Evolutionary conservation across 1,140 invertebrate genomes (phyloP).

Genomic region (Anadara kagoshimensis): DNA sequence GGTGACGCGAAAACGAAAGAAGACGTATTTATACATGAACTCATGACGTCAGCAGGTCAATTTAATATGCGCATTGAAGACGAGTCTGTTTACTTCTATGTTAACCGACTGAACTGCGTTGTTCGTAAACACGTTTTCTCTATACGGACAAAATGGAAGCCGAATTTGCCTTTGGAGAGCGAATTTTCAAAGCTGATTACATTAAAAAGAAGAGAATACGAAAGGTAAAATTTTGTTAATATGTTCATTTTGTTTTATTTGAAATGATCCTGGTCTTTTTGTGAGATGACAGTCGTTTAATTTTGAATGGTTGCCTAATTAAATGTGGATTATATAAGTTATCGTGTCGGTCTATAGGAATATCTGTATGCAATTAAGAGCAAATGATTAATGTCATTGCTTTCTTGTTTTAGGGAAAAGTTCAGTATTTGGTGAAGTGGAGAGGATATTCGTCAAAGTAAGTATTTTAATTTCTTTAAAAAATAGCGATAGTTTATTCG

Average conservation of each 20-base stretch:
- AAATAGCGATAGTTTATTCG: not conserved
- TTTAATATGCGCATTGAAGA: too few species aligned
- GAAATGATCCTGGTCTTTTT: slow-evolving; percentile 2
- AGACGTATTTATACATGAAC: too few species aligned
- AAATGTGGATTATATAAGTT: not conserved
- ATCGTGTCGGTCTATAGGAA: too few species aligned
- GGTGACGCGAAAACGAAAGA: too few species aligned
- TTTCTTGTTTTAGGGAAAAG: slow-evolving; percentile 50
- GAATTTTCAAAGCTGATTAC: slow-evolving; percentile 53
- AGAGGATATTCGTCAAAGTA: slow-evolving; percentile 60
- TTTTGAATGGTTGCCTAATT: too few species aligned
- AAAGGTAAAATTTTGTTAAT: slow-evolving; percentile 36
- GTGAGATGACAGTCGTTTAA: slow-evolving; percentile 1
- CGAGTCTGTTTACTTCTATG: too few species aligned
- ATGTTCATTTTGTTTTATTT: slow-evolving; percentile 7
- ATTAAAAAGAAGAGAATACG: slow-evolving; percentile 52
- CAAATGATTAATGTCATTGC: slow-evolving; percentile 26
- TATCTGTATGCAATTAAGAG: too few species aligned
- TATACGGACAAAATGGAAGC: slow-evolving; percentile 14
- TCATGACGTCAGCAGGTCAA: too few species aligned
- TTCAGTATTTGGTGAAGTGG: slow-evolving; percentile 62
- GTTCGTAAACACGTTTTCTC: too few species aligned
- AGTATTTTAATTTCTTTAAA: slow-evolving; percentile 15
- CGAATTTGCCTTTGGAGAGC: slow-evolving; percentile 33
- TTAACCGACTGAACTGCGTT: too few species aligned